These are phyloP conservation scores for Bubo bubo DNA, from an alignment of 2,113 vertebrate genomes.

Conservation along the genomic window DNA sequence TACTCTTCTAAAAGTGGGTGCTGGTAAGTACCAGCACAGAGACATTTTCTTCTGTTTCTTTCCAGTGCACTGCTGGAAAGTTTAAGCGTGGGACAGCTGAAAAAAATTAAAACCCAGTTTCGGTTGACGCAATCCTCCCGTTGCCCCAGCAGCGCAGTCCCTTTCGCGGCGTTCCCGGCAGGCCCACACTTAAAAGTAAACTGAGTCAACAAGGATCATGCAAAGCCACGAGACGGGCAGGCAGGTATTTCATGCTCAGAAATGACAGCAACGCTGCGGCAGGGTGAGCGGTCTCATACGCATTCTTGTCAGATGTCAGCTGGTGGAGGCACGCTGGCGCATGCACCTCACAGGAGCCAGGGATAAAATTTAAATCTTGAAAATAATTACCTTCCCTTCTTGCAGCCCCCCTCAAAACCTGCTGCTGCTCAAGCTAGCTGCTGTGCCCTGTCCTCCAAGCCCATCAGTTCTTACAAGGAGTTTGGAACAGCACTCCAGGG, in stretches of 20 bases:
- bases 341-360: not conserved
- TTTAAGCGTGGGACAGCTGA: not conserved
- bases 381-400: not conserved
- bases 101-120: not conserved
- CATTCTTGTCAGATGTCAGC: conserved; percentile 5
- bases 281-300: not conserved
- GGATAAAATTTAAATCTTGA: not conserved
- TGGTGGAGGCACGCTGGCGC: not conserved
- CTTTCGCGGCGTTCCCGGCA: accelerated
- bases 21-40: not conserved
- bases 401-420: not conserved
- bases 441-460: not conserved
- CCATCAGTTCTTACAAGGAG: not conserved
- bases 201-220: conserved; percentile 32
- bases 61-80: not conserved
- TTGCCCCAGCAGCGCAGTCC: not conserved
- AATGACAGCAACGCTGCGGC: not conserved
- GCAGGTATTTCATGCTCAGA: conserved; percentile 7
- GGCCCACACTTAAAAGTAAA: not conserved
- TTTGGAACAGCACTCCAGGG: not conserved
- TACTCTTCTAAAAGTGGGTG: not conserved
- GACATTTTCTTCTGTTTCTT: not conserved
- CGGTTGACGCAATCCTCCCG: accelerated
- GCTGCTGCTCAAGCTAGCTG: not conserved
- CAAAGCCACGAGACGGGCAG: conserved; percentile 55